Base-by-base conservation (phyloP, 2,113 vertebrate species). In the Carassius carassius region DNA sequence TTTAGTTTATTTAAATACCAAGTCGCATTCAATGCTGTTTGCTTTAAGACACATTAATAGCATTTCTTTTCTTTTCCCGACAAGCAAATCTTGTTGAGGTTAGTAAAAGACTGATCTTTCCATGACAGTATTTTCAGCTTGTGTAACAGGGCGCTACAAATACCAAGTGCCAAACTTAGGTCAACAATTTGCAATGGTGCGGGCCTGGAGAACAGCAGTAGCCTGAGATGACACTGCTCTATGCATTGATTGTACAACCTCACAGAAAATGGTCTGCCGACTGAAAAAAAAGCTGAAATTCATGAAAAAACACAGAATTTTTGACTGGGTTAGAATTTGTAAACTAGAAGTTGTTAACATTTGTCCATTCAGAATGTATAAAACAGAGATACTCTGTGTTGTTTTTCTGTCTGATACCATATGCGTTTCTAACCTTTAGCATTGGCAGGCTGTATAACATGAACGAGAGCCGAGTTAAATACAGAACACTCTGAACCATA, bases 401-500 rank as follows among this genome's bases (percentile, higher is more conserved):
- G 73, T 51, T 47, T 62, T 44, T 63, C 63, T 79, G 58, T 13
- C 44, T 81, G 44, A 19, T 29, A 49, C 13, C 47, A 13, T 49
- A 29, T n/a, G 16, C 2, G 25, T 81, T 51, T 85, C 77, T 17
- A 67, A 83, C 65, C 54, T 37, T 74, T 86, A 88, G 91, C 87
- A 88, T 86, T 82, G 85, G 23, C 89, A 88, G 90, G 87, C 89
- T 88, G 12, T 77, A 83, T 85, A 82, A 74, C 87, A 91, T 21
- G 32, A 69, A 73, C 47, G 23, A 76, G 83, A 74, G 87, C 74
- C 63, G 49, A 29, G 88, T 90, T 93, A 91, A 92, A 93, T 86
- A 78, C 88, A 84, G 92, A 89, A 11, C 90, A 89, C 87, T 90
- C 90, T 86, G 88, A 87, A 70, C 85, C 81, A 84, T 41, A 70